A percentile compares a stretch with the other conserved stretches of the same genome.
phyloP scores from a whole-genome alignment of 2,888 invertebrate genomes.

The Oeneis ivallda region DNA sequence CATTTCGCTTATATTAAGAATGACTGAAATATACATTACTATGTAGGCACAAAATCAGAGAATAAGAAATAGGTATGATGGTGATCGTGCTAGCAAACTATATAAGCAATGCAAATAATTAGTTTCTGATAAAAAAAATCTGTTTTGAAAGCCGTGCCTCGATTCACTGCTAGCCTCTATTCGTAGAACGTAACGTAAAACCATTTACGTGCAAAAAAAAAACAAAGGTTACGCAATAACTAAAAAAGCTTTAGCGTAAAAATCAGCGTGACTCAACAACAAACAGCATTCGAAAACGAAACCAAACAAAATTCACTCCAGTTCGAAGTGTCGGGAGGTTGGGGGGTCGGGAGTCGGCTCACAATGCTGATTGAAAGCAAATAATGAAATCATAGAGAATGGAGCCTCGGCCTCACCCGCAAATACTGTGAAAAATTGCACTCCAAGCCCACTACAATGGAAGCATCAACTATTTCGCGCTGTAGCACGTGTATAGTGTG shows the following conservation, averaged over 20 bases:
- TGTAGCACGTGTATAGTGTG: constrained; percentile 19
- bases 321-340: constrained; percentile 51
- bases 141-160: not conserved
- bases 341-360: constrained; percentile 53
- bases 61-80: too few species aligned
- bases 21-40: too few species aligned
- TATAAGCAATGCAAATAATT: too few species aligned
- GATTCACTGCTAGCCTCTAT: too few species aligned
- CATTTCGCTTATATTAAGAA: too few species aligned
- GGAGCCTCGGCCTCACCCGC: constrained; percentile 59
- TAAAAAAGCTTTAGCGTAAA: constrained; percentile 43
- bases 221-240: constrained; percentile 23
- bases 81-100: too few species aligned
- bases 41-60: too few species aligned
- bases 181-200: not conserved
- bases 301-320: constrained; percentile 75
- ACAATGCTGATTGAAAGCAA: constrained; percentile 81
- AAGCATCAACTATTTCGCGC: constrained; percentile 27
- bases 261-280: constrained; percentile 70
- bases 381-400: constrained; percentile 79
- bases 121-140: too few species aligned
- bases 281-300: constrained; percentile 77
- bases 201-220: constrained; percentile 2
- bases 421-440: constrained; percentile 78
- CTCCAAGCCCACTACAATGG: constrained; percentile 54